These are phyloP conservation scores for Acridotheres tristis DNA, from an alignment of 2,797 vertebrate species.

Conservation along the genomic window DNA sequence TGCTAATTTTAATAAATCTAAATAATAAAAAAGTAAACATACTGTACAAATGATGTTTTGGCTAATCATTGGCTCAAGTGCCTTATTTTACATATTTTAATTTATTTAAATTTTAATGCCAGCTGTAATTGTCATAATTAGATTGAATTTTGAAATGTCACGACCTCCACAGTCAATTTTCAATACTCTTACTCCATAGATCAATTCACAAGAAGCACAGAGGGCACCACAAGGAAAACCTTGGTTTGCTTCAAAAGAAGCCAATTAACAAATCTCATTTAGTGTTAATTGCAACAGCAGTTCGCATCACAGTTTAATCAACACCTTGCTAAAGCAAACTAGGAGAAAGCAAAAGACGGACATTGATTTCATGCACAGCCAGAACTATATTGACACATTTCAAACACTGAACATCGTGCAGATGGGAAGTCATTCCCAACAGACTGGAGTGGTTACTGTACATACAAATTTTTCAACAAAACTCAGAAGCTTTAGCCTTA, in stretches of 20 bases:
- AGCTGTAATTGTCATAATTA: constrained; percentile 7
- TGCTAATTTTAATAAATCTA: not conserved
- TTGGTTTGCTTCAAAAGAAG: constrained; percentile 55
- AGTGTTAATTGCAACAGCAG: constrained; percentile 73
- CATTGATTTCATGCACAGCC: constrained; percentile 19
- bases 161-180: constrained; percentile 27
- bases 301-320: constrained; percentile 62
- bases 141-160: constrained; percentile 45
- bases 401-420: not conserved
- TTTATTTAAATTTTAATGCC: constrained; percentile 17
- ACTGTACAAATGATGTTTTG: not conserved
- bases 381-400: constrained; percentile 5
- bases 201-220: not conserved
- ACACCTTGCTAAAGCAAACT: constrained; percentile 61
- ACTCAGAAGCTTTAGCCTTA: not conserved
- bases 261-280: constrained; percentile 72
- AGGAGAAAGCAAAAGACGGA: not conserved
- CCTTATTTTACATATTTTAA: not conserved
- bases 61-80: not conserved
- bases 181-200: not conserved
- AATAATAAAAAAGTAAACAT: not conserved
- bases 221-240: not conserved
- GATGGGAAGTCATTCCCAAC: not conserved
- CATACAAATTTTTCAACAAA: not conserved
- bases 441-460: not conserved